Evolutionary conservation across 1,140 invertebrate genomes (phyloP).

Genomic region (Pantala flavescens): DNA sequence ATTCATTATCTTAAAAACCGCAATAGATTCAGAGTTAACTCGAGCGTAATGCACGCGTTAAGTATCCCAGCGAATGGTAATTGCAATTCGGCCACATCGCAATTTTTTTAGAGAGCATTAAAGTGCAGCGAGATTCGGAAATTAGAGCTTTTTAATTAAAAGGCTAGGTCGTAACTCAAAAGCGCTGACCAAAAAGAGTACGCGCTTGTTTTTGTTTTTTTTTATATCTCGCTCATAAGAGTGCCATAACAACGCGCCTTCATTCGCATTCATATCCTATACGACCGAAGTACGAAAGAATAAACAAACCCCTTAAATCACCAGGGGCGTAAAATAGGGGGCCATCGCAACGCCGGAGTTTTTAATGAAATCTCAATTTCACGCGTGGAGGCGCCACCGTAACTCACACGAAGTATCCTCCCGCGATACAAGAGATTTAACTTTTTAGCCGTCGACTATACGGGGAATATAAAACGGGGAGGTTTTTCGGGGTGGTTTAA

Average conservation of each 20-base stretch:
- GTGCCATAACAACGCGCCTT: not conserved
- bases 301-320: constrained; percentile 3
- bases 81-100: not conserved
- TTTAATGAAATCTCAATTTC: constrained; percentile 10
- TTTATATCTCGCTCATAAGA: not conserved
- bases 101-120: not conserved
- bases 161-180: not conserved
- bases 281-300: not conserved
- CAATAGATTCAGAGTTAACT: too few species aligned
- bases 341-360: not conserved
- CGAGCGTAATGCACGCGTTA: too few species aligned
- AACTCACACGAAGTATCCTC: not conserved
- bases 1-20: too few species aligned
- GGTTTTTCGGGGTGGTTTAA: not conserved
- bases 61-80: not conserved
- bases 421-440: not conserved
- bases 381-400: not conserved
- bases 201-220: too few species aligned
- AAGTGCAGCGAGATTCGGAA: not conserved
- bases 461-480: not conserved
- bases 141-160: constrained; percentile 5
- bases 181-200: too few species aligned
- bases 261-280: constrained; percentile 1
- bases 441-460: not conserved
- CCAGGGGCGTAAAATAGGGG: not conserved